phyloP scores from a whole-genome alignment of 35 echinoderm and acorn worm genomes.

The Eucidaris tribuloides region DNA sequence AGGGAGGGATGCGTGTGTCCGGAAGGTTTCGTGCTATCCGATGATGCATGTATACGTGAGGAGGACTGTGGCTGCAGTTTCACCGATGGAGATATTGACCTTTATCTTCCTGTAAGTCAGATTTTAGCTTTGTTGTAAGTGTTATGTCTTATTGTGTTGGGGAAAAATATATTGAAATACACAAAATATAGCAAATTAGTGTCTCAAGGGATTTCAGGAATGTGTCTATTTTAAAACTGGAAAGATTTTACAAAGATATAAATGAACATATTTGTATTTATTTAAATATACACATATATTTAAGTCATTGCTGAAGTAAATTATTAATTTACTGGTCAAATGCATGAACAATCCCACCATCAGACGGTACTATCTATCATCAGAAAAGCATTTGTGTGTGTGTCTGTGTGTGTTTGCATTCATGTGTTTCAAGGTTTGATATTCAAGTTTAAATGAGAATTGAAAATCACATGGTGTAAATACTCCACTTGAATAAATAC shows the following conservation, averaged over 20 bases:
- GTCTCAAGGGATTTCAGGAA: no score
- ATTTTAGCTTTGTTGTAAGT: not conserved
- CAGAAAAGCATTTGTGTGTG: no score
- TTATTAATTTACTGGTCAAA: no score
- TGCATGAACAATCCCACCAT: no score
- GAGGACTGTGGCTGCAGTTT: constrained; percentile 69
- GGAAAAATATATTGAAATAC: not conserved
- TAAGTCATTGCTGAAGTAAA: not conserved
- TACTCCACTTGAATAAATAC: no score
- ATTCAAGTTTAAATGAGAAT: no score
- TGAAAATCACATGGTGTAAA: no score
- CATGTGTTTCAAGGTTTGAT: no score
- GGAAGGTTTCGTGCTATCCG: constrained; percentile 45
- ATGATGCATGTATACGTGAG: constrained; percentile 38
- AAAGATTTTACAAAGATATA: not conserved
- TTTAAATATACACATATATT: not conserved
- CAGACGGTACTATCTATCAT: no score
- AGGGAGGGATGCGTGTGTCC: constrained; percentile 82
- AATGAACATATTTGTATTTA: not conserved
- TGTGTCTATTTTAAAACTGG: not conserved
- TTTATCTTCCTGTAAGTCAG: constrained; percentile 52
- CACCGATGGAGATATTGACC: constrained; percentile 37
- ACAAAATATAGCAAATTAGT: not conserved
- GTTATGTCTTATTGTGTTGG: not conserved
- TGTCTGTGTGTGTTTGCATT: no score